Conservation (phyloP, 2,113 vertebrate species). For the Chamaetylas fuelleborni region DNA sequence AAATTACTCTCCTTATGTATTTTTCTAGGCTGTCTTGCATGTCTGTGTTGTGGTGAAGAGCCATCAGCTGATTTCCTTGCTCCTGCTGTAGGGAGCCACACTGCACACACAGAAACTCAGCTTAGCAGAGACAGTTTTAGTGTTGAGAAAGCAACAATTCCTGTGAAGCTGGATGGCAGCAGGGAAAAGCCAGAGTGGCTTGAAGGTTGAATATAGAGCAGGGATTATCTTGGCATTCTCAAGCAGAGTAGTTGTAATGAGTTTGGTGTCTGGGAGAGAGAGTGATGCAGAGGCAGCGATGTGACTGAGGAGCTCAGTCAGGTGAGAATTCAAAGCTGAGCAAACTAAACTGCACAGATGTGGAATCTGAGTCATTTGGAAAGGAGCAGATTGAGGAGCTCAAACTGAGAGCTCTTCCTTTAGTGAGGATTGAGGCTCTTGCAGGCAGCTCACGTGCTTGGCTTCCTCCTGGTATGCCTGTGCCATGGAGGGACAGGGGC, state of each 20-base stretch:
- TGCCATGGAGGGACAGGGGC: not conserved
- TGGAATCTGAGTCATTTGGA: not conserved
- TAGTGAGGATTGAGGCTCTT: not conserved
- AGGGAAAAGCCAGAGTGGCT: not conserved
- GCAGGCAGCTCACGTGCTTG: not conserved
- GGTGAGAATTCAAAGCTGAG: not conserved
- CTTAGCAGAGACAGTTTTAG: not conserved
- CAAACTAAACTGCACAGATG: not conserved
- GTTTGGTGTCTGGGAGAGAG: not conserved
- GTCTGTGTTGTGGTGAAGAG: not conserved
- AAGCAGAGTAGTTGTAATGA: not conserved
- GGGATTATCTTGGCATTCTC: not conserved
- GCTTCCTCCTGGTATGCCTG: not conserved
- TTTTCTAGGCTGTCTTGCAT: not conserved
- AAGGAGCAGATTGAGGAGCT: not conserved
- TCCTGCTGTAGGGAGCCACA: not conserved
- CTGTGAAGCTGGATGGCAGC: not conserved
- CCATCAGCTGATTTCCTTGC: not conserved
- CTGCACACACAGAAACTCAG: not conserved
- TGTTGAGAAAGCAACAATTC: not conserved
- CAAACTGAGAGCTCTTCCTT: not conserved
- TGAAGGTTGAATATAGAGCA: not conserved
- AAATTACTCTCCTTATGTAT: not conserved
- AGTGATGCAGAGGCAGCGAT: not conserved
- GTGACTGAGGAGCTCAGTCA: not conserved